Base-by-base conservation (phyloP, 2,888 invertebrate genomes). In the Syrphus vitripennis region DNA sequence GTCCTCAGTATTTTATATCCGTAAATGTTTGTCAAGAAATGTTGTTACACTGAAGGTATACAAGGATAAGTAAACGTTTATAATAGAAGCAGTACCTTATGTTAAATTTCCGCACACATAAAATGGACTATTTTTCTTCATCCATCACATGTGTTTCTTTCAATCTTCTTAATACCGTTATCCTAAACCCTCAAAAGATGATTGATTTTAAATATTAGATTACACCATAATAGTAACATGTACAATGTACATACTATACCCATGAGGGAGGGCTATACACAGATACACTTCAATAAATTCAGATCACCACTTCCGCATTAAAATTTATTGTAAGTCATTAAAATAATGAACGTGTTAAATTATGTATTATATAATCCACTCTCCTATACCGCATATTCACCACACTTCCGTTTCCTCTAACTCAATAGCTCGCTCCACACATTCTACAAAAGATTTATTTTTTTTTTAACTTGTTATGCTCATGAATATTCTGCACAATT, bases 401-500 rank as follows among this genome's bases (percentile, higher is more conserved):
- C 34, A 67, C 67, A 48, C 67, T 67, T 50, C 65, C 65, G 45
- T 14, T 31, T 21, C 6, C 19, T 61, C 12, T 65, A 63, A 26
- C 21, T 0, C 57, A 19, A 19, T 14, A 57, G n/a, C 34, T 1
- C 16, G 16, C 31, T 31, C 19, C 9, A 57, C 5, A 42, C 29
- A 65, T 29, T 16, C 14, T 24, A 65, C 21, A 63, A 34, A 50
- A 67, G 50, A 67, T 50, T 34, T 65, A 45, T 75, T 76, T 76
- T 42, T 45, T 75, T 76, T 76, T 42, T 45, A 26, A 67, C 74
- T 75, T 53, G 67, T 67, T 67, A 63, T 53, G 6, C 42, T 75
- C 53, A 75, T 81, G 75, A 81, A 75, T 81, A 61, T 63, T 61
- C 75, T 10, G 42, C 42, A 69, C 61, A 72, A 65, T 79, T 81